A percentile compares a stretch with the other conserved stretches of the same genome.
Conservation (phyloP, 2,113 vertebrate species). For the Tetraodon nigroviridis region DNA sequence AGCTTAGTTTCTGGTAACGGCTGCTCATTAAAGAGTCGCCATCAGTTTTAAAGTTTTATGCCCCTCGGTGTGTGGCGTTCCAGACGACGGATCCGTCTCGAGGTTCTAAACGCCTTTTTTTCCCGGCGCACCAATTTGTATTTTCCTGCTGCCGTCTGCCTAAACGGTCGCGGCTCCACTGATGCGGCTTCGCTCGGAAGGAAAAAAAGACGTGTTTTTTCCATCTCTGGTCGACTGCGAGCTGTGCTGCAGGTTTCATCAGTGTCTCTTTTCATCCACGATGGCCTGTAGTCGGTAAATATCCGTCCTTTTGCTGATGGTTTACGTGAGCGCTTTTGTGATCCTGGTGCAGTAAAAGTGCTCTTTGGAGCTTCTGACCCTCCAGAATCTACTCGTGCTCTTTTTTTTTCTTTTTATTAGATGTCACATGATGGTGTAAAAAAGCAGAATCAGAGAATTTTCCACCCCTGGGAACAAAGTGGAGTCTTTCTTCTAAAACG, state of each 20-base stretch:
- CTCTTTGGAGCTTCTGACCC: conserved; percentile 14
- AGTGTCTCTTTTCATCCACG: conserved; percentile 41
- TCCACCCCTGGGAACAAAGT: neutral
- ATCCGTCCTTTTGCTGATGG: neutral
- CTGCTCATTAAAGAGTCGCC: neutral
- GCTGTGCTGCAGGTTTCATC: conserved; percentile 46
- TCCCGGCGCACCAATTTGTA: conserved; percentile 29
- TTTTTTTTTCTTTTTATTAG: conserved; percentile 8
- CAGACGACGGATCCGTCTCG: neutral
- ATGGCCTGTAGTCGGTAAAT: conserved; percentile 2
- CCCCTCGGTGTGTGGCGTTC: too few relatives aligned
- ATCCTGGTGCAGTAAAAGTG: conserved; percentile 8
- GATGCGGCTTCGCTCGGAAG: conserved; percentile 45
- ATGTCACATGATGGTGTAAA: conserved; percentile 10
- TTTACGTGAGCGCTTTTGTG: neutral
- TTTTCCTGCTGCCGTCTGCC: conserved; percentile 28
- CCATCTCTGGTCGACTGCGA: conserved; percentile 50
- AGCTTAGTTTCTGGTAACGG: neutral
- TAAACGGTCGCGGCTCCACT: conserved; percentile 22
- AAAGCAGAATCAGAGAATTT: conserved; percentile 3
- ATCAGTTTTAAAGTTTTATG: neutral
- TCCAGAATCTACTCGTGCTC: conserved; percentile 9
- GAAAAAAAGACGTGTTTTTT: conserved; percentile 28
- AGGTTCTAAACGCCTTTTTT: conserved; percentile 17
- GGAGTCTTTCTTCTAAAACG: conserved; percentile 9